Percentiles rank a stretch among this genome's conserved stretches.
Evolutionary conservation across 2,797 vertebrate species (phyloP).

Genomic region (Clarias laeviceps): DNA sequence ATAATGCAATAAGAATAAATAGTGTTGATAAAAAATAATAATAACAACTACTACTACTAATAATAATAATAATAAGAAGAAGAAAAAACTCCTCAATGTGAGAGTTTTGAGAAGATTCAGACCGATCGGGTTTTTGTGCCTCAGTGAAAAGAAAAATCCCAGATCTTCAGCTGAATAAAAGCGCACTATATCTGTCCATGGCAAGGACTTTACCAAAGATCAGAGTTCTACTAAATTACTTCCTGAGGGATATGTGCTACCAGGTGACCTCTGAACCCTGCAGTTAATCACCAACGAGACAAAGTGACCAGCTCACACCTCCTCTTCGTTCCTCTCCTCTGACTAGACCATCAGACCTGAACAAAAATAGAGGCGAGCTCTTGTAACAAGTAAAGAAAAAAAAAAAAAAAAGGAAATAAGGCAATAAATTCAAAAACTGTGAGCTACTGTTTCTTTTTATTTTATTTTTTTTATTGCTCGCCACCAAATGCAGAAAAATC

Average conservation of each 20-base stretch:
- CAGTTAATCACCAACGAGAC: constrained; percentile 34
- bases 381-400: neutral
- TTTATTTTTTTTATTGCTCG: neutral
- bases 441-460: neutral
- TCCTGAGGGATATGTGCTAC: constrained; percentile 29
- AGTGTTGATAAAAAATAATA: no score
- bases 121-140: neutral
- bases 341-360: neutral
- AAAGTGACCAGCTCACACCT: constrained; percentile 3
- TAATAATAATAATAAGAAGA: no score
- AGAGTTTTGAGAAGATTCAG: neutral
- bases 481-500: neutral
- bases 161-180: neutral
- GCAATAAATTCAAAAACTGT: neutral
- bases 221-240: constrained; percentile 49
- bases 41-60: no score
- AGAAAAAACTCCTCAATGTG: neutral
- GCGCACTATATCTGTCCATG: neutral
- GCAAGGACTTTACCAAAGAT: constrained; percentile 41
- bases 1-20: neutral
- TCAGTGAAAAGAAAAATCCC: neutral
- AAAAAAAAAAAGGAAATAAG: no score
- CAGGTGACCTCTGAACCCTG: constrained; percentile 22
- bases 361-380: neutral
- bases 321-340: neutral